phyloP scores from a whole-genome alignment of 2,797 vertebrate species.

The Gobionotothen gibberifrons region DNA sequence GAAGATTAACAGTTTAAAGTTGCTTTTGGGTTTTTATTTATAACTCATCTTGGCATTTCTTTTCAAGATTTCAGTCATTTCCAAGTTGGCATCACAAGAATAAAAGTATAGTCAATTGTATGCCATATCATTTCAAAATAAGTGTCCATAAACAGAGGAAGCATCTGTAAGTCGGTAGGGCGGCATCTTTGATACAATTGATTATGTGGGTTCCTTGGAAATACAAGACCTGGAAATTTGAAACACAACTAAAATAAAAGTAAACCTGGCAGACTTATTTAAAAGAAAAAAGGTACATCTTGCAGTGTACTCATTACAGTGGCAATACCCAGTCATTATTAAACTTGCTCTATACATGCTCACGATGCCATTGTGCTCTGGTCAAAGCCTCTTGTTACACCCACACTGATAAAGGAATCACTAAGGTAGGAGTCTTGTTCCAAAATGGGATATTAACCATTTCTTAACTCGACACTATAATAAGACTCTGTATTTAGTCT shows the following conservation, averaged over 20 bases:
- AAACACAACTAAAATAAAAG: not conserved
- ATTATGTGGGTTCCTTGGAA: not conserved
- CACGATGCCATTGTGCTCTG: slow-evolving; percentile 53
- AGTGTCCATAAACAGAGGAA: not conserved
- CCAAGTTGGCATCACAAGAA: too few relatives aligned
- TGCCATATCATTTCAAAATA: not conserved
- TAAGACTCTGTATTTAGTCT: not conserved
- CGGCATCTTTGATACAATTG: not conserved
- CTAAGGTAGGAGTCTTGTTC: slow-evolving; percentile 38
- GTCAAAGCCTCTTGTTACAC: slow-evolving; percentile 55
- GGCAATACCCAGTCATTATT: slow-evolving; percentile 53
- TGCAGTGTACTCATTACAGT: slow-evolving; percentile 34
- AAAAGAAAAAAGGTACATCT: slow-evolving; percentile 22
- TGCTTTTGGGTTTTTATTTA: too few relatives aligned
- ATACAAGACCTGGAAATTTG: not conserved
- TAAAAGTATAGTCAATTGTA: too few relatives aligned
- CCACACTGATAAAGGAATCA: slow-evolving; percentile 40
- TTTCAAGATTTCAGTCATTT: too few relatives aligned
- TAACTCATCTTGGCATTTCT: too few relatives aligned
- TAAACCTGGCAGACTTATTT: not conserved
- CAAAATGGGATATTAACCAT: slow-evolving; percentile 26
- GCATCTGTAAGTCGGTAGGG: too few relatives aligned
- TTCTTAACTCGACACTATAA: slow-evolving; percentile 10
- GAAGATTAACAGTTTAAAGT: too few relatives aligned
- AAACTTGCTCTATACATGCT: slow-evolving; percentile 40